A percentile compares a stretch with the other conserved stretches of the same genome.
Evolutionary conservation across 2,797 vertebrate species (phyloP).

Genomic region (Sphenodon punctatus): DNA sequence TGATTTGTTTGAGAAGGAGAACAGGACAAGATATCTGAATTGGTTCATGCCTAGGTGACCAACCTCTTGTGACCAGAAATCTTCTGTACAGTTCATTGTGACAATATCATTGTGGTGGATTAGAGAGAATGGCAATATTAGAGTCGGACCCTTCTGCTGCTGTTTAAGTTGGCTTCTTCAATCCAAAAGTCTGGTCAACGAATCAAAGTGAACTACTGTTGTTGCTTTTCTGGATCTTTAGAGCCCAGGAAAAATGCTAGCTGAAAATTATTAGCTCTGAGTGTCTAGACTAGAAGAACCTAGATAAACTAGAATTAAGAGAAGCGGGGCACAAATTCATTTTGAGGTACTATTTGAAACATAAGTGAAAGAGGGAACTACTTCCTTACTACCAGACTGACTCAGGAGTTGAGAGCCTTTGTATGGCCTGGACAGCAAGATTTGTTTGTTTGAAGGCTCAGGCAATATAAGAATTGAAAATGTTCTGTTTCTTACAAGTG

Average conservation of each 20-base stretch:
- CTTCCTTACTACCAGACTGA: not conserved
- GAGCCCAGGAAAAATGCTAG: not conserved
- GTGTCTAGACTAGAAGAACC: too few species aligned
- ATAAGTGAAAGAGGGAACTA: not conserved
- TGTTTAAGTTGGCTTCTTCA: too few species aligned
- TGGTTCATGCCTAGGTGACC: not conserved
- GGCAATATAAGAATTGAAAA: not conserved
- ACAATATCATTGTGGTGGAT: not conserved
- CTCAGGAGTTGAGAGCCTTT: not conserved
- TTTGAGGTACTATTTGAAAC: not conserved
- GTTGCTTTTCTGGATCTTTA: not conserved
- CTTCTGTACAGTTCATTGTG: not conserved
- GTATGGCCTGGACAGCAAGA: not conserved
- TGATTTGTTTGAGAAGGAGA: too few species aligned
- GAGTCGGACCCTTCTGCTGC: too few species aligned
- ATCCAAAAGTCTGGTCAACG: too few species aligned
- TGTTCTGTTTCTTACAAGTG: not conserved
- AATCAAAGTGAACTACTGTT: too few species aligned
- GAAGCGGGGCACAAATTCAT: not conserved
- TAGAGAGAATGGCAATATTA: not conserved
- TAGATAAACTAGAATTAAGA: not conserved
- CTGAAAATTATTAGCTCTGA: not conserved
- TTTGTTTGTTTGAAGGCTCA: not conserved
- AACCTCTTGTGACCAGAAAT: not conserved
- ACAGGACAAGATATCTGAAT: not conserved